A percentile compares a stretch with the other conserved stretches of the same genome.
phyloP scores from a whole-genome alignment of 2,113 vertebrate genomes.

The Zosterops borbonicus region DNA sequence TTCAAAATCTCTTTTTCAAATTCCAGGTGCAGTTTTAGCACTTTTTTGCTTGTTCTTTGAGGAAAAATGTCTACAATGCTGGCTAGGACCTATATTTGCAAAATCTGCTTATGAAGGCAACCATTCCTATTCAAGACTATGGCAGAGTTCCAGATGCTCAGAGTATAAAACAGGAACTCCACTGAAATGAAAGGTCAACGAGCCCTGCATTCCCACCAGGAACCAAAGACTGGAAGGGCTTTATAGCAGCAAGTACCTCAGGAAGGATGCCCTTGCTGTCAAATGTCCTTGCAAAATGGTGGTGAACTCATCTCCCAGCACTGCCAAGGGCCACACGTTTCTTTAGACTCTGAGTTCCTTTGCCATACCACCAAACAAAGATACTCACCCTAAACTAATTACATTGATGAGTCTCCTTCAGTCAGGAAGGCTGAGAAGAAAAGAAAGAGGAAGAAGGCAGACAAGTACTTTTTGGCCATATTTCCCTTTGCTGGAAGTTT shows the following conservation, averaged over 20 bases:
- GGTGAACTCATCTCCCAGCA: not conserved
- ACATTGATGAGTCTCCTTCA: not conserved
- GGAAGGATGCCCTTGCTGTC: not conserved
- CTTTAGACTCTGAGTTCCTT: not conserved
- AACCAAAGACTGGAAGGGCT: not conserved
- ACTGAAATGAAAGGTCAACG: not conserved
- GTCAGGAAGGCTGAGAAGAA: not conserved
- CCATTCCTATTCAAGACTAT: not conserved
- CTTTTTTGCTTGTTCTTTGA: not conserved
- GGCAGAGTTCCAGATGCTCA: not conserved
- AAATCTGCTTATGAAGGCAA: not conserved
- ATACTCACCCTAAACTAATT: not conserved
- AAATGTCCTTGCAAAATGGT: not conserved
- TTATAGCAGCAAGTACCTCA: rapidly evolving
- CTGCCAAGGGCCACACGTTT: not conserved
- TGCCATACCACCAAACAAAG: not conserved
- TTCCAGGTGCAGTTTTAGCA: not conserved
- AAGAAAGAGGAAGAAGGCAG: not conserved
- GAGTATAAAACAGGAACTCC: not conserved
- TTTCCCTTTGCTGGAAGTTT: not conserved
- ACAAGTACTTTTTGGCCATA: rapidly evolving
- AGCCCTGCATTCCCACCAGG: not conserved
- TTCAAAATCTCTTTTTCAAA: not conserved
- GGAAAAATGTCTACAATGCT: not conserved
- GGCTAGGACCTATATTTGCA: not conserved